Base-by-base conservation (phyloP, 2,888 invertebrate species). In the Chaetoderma sp. region DNA sequence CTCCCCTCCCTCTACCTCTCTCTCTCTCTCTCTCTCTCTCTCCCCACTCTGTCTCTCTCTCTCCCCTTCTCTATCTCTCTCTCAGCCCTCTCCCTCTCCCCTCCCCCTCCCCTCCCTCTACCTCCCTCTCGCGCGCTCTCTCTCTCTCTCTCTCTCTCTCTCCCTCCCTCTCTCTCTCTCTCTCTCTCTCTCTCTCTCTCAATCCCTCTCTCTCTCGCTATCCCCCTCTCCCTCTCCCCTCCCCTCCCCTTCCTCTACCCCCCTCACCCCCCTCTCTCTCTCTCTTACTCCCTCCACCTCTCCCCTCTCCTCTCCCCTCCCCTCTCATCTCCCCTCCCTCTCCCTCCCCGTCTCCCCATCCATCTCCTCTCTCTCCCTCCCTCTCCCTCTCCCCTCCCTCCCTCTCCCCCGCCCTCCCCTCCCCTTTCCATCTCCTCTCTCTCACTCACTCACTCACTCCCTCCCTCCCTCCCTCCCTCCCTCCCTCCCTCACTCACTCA, bases 1-100 rank as follows among this genome's bases (percentile, higher is more conserved):
- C n/a, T n/a, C n/a, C n/a, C n/a, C n/a, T n/a, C n/a, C n/a, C n/a
- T n/a, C n/a, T n/a, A n/a, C n/a, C n/a, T n/a, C n/a, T n/a, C n/a
- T n/a, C n/a, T n/a, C n/a, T n/a, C n/a, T n/a, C n/a, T n/a, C n/a
- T n/a, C n/a, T n/a, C 73, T 18, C 75, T 67, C 23, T 60, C 64
- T 16, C 59, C 63, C 36, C 68, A 73, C 1, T 67, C 74, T 13
- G 55, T 54, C 2, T 23, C 23, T 32, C 65, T 13, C 61, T 27
- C 36, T 58, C 10, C 18, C n/a, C n/a, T n/a, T n/a, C n/a, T n/a
- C n/a, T n/a, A n/a, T n/a, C n/a, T n/a, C n/a, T n/a, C n/a, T n/a
- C n/a, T 28, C 50, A 54, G 45, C 67, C 64, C 1, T 47, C 59
- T 1, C 42, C 25, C 27, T 52, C 61, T 42, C 60, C 50, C 30